Evolutionary conservation across 1,140 invertebrate species (phyloP).

Genomic region (Calliphora vicina): DNA sequence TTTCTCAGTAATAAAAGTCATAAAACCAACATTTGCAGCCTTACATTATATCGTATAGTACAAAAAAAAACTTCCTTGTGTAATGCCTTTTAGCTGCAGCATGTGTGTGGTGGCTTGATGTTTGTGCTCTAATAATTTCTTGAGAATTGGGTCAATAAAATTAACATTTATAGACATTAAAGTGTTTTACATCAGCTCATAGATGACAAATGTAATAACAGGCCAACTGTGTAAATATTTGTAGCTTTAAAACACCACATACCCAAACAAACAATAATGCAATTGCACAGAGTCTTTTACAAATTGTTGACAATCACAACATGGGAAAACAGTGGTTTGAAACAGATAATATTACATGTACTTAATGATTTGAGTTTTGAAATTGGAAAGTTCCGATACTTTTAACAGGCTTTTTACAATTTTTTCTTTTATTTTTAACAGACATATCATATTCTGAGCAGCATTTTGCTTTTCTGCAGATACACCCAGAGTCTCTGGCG

Average conservation of each 20-base stretch:
- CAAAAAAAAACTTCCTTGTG: slow-evolving; percentile 22
- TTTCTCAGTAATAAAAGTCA: neutral
- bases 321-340: neutral
- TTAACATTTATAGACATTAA: slow-evolving; percentile 33
- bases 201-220: slow-evolving; percentile 26
- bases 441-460: too few relatives aligned
- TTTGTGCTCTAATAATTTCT: slow-evolving; percentile 30
- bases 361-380: too few relatives aligned
- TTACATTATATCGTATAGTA: neutral
- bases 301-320: neutral
- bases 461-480: too few relatives aligned
- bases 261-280: too few relatives aligned
- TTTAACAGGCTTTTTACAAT: too few relatives aligned
- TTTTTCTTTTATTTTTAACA: too few relatives aligned
- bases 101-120: slow-evolving; percentile 1
- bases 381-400: too few relatives aligned
- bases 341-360: too few relatives aligned
- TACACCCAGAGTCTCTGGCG: too few relatives aligned
- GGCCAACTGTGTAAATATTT: slow-evolving; percentile 25
- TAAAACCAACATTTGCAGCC: neutral
- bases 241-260: neutral
- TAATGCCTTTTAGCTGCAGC: neutral
- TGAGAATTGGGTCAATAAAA: slow-evolving; percentile 34
- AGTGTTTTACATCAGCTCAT: neutral
- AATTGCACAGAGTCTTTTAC: neutral